phyloP scores from a whole-genome alignment of 2,113 vertebrate genomes.

The Carassius carassius region DNA sequence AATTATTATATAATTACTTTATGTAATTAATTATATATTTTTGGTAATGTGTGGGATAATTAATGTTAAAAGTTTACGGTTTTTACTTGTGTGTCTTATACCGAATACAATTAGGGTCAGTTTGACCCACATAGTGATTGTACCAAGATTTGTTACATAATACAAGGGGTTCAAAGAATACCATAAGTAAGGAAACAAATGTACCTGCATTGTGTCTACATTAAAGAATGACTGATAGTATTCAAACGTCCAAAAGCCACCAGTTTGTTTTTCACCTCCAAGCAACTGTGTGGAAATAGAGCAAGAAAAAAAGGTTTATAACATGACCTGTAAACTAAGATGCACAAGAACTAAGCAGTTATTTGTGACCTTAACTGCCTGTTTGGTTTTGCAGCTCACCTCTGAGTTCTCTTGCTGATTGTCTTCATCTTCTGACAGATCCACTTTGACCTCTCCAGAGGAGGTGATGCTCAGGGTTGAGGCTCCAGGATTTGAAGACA shows the following conservation, averaged over 20 bases:
- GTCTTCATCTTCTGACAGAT: slow-evolving; percentile 75
- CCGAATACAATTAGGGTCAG: neutral
- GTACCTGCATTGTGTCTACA: slow-evolving; percentile 85
- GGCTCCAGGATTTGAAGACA: slow-evolving; percentile 75
- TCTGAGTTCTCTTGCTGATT: slow-evolving; percentile 77
- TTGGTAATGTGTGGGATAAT: neutral
- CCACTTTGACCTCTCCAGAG: slow-evolving; percentile 71
- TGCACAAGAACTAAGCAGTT: neutral
- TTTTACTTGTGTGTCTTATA: neutral
- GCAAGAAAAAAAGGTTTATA: neutral
- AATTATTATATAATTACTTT: neutral
- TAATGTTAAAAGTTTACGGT: neutral
- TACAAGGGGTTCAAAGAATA: neutral
- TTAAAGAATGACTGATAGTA: slow-evolving; percentile 89
- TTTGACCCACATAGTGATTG: neutral
- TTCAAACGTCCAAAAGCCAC: slow-evolving; percentile 85
- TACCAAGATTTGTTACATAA: neutral
- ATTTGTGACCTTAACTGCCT: neutral
- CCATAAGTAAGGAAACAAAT: neutral
- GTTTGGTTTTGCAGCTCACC: slow-evolving; percentile 55
- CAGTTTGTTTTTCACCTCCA: slow-evolving; percentile 71
- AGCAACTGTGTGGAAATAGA: slow-evolving; percentile 72
- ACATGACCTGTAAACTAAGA: neutral
- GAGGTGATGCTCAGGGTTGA: slow-evolving; percentile 67
- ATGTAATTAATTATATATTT: neutral